Evolutionary conservation across 1,140 invertebrate genomes (phyloP).

Genomic region (Calosoma granatense): DNA sequence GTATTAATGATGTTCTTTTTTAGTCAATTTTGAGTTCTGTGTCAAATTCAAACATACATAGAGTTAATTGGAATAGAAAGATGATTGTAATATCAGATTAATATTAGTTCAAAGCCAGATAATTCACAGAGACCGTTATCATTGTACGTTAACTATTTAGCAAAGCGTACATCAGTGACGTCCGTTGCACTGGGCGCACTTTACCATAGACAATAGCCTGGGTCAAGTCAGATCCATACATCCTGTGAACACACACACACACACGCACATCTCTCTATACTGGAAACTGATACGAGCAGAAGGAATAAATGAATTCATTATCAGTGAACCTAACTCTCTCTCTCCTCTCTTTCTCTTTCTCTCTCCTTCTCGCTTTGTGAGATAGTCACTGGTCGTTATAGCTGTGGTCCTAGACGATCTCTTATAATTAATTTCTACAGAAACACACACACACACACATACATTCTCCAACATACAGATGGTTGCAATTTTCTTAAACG

Average conservation of each 20-base stretch:
- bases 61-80: too few relatives aligned
- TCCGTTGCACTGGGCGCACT: too few relatives aligned
- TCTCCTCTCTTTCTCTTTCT: too few relatives aligned
- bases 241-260: background rate
- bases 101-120: too few relatives aligned
- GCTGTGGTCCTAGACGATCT: background rate
- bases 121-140: background rate
- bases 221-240: background rate
- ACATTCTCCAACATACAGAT: background rate
- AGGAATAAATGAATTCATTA: background rate
- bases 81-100: too few relatives aligned
- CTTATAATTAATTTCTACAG: background rate
- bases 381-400: background rate
- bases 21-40: too few relatives aligned
- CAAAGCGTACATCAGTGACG: too few relatives aligned
- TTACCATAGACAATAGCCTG: background rate
- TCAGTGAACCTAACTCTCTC: too few relatives aligned
- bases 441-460: background rate
- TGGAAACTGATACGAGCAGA: background rate
- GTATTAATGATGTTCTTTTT: too few relatives aligned
- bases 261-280: background rate
- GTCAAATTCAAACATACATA: too few relatives aligned
- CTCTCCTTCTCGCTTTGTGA: background rate
- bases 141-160: background rate
- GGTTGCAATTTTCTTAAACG: background rate